Evolutionary conservation across 2,888 invertebrate species (phyloP), one percentile per base, ranked within the genome.

Genomic region (Ichneumoninae sp.): DNA sequence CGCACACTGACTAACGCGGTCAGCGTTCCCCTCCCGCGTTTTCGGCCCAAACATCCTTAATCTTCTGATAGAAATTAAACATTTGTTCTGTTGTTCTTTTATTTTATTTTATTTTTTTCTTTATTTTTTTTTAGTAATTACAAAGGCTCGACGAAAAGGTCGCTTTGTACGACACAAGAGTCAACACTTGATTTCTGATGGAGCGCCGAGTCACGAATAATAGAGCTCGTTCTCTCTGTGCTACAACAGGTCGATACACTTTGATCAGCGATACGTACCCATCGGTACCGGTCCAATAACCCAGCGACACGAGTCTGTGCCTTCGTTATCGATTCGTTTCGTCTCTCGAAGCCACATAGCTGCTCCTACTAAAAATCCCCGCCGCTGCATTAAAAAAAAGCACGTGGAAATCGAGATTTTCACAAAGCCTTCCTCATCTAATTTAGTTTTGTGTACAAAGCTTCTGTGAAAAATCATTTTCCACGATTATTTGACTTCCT

Each of bases 181-280:
- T 81, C 75, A 63, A 75, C 52, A n/a, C 13, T 69, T 52, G 50
- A 30, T n/a, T 13, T 70, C 30, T 13, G 54, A 52, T 16, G n/a
- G 54, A 52, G 26, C 8, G 19, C 40, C n/a, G 73, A 66, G 74
- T 68, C 74, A 68, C 54, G 36, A 33, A 33, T 50, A 63, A 63
- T 13, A 19, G 16, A 63, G 63, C 70, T 65, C 70, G 76, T 71
- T 81, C 54, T 76, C 47, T 44, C 69, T 69, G 81, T 63, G 81
- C 73, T 63, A 74, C 68, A 69, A 74, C 83, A 74, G 78, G 78
- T 84, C 84, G 84, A 84, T 84, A 81, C 74, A 74, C 84, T 84
- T 84, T 84, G 81, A 84, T 84, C 84, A 57, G 63, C 57, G 84
- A 84, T 78, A 69, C 83, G 81, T 75, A 70, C 36, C 65, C 57